phyloP scores from a whole-genome alignment of 1,140 invertebrate genomes.

The Nixonia krombeini region DNA sequence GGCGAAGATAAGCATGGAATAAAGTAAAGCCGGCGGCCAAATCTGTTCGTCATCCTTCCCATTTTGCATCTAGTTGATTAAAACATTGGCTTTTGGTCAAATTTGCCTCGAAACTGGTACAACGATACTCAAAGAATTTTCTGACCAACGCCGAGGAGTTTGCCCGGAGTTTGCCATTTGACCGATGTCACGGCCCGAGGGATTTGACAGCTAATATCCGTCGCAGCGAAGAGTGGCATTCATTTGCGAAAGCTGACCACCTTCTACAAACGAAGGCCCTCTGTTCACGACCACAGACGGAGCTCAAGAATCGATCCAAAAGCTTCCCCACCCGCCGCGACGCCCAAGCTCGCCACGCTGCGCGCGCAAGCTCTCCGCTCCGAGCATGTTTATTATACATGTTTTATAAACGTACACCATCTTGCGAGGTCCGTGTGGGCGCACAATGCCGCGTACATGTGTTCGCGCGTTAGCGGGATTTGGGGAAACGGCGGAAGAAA shows the following conservation, averaged over 20 bases:
- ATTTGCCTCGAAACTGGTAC: too few relatives aligned
- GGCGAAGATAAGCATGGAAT: too few relatives aligned
- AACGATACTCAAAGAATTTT: too few relatives aligned
- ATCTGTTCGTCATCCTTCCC: too few relatives aligned
- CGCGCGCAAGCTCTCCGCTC: conserved; percentile 46
- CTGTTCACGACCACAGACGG: conserved; percentile 32
- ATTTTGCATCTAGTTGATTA: too few relatives aligned
- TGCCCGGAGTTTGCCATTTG: too few relatives aligned
- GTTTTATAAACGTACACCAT: conserved; percentile 54
- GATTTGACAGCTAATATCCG: too few relatives aligned
- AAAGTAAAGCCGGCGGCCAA: too few relatives aligned
- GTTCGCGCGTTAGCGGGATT: conserved; percentile 37
- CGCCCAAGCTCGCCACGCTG: background rate
- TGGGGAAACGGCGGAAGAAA: conserved; percentile 5
- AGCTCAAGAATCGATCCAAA: conserved; percentile 60
- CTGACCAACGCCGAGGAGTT: too few relatives aligned
- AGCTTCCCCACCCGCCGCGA: conserved; percentile 27
- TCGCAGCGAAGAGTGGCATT: conserved; percentile 7
- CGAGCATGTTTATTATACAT: conserved; percentile 58
- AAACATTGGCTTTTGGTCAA: too few relatives aligned
- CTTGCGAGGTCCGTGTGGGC: conserved; percentile 29
- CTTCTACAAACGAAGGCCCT: conserved; percentile 48
- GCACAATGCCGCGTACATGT: conserved; percentile 37
- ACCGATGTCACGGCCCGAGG: too few relatives aligned
- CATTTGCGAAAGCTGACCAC: conserved; percentile 25